Evolutionary conservation across 2,888 invertebrate genomes (phyloP).

Genomic region (Noctua janthe): DNA sequence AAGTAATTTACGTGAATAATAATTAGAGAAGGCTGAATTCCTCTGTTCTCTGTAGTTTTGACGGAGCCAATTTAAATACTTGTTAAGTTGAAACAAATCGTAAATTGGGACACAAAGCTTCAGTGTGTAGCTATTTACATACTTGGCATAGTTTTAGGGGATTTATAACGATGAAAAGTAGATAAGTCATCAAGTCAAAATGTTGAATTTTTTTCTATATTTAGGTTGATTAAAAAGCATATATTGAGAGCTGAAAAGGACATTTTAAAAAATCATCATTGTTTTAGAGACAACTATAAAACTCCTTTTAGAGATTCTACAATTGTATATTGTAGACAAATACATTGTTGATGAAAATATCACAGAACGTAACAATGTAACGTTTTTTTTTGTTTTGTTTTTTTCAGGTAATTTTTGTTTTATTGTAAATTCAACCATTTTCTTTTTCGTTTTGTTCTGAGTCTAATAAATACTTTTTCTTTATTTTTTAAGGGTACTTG

Average conservation of each 20-base stretch:
- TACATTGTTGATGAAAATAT: background rate
- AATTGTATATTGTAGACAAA: too few relatives aligned
- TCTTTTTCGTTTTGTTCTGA: too few relatives aligned
- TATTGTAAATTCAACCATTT: too few relatives aligned
- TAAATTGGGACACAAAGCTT: constrained; percentile 25
- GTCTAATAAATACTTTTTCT: too few relatives aligned
- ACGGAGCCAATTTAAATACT: constrained; percentile 26
- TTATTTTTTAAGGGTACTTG: background rate
- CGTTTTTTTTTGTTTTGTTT: too few relatives aligned
- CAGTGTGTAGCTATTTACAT: background rate
- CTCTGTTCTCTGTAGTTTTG: background rate
- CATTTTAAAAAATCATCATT: too few relatives aligned
- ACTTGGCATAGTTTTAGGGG: background rate
- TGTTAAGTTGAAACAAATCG: constrained; percentile 2
- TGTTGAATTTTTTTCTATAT: background rate
- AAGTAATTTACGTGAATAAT: constrained; percentile 28
- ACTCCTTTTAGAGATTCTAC: too few relatives aligned
- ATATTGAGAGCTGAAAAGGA: too few relatives aligned
- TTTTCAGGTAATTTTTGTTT: too few relatives aligned
- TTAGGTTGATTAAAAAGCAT: background rate
- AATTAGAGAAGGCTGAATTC: constrained; percentile 3
- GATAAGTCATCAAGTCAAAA: background rate
- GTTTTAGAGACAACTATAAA: too few relatives aligned
- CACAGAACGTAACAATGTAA: background rate
- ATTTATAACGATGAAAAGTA: background rate